A percentile compares a stretch with the other conserved stretches of the same genome.
Conservation (phyloP, 2,797 vertebrate genomes). For the Enteromius thamalakanensis region DNA sequence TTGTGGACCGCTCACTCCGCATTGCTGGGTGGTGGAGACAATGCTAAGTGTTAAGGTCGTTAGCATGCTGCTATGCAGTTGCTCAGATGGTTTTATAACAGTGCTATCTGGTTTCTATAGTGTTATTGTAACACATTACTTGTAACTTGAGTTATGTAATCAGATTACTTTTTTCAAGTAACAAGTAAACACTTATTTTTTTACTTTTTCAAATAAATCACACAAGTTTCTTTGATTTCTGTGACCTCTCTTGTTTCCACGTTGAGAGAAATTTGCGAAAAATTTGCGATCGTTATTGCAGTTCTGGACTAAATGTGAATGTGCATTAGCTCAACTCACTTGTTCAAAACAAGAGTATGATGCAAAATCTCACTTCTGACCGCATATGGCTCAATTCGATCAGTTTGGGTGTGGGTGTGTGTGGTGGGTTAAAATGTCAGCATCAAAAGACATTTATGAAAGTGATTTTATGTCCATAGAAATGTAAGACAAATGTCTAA, state of each 20-base stretch:
- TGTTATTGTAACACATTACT: background rate
- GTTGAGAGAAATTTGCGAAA: background rate
- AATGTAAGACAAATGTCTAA: no score
- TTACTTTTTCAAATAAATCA: no score
- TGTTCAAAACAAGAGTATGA: no score
- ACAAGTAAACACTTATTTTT: background rate
- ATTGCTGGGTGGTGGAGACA: background rate
- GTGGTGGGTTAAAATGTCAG: no score
- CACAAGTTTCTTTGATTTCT: no score
- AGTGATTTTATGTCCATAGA: no score
- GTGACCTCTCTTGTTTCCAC: background rate
- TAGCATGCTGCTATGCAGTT: background rate
- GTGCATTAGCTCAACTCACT: no score
- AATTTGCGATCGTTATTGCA: background rate
- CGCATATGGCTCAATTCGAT: no score
- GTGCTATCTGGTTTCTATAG: background rate
- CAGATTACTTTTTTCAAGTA: background rate
- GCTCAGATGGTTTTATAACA: background rate
- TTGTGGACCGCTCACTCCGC: no score
- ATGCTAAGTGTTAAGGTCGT: background rate
- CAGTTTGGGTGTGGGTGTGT: no score
- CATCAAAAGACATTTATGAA: no score
- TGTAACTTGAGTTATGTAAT: background rate
- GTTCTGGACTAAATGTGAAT: background rate
- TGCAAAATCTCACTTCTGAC: no score